Conservation (phyloP, 2,113 vertebrate genomes). For the Emydura subglobosa region DNA sequence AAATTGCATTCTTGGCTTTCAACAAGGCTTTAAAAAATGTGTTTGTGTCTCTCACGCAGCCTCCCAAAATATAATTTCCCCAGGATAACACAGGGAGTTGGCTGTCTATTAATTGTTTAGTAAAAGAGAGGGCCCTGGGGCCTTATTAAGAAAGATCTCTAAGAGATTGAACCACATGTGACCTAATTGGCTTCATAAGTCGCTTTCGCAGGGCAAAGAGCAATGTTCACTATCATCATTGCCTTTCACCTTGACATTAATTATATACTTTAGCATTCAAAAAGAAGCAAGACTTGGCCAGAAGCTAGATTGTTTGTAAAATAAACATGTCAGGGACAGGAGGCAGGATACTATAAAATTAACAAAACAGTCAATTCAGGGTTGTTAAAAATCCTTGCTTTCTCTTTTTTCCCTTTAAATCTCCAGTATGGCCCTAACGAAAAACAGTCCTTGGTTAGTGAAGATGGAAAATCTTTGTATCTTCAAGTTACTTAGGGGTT, state of each 20-base stretch:
- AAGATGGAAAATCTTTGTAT: conserved; percentile 30
- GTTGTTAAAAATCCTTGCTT: conserved; percentile 55
- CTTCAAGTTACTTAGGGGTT: conserved; percentile 42
- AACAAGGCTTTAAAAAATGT: conserved; percentile 7
- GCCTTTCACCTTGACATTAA: conserved; percentile 80
- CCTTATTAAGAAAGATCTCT: conserved; percentile 79
- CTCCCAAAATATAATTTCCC: conserved; percentile 36
- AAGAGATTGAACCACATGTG: conserved; percentile 72
- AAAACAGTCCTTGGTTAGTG: conserved; percentile 33
- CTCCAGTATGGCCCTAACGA: conserved; percentile 18
- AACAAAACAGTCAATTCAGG: conserved; percentile 64
- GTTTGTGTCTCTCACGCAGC: neutral
- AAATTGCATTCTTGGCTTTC: conserved; percentile 38
- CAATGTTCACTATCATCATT: conserved; percentile 70
- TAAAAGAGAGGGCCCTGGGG: conserved; percentile 48
- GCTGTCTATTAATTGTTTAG: conserved; percentile 62
- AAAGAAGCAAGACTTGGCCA: conserved; percentile 60
- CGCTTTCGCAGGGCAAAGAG: conserved; percentile 71
- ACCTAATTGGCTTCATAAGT: conserved; percentile 77
- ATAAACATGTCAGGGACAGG: conserved; percentile 74
- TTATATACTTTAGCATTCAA: conserved; percentile 74
- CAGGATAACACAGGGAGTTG: conserved; percentile 41
- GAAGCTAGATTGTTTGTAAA: conserved; percentile 73
- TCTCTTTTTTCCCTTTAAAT: conserved; percentile 16
- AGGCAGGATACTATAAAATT: conserved; percentile 71